Evolutionary conservation across 2,888 invertebrate genomes (phyloP), one percentile per base, ranked within the genome.

Genomic region (Argyresthia albistria): DNA sequence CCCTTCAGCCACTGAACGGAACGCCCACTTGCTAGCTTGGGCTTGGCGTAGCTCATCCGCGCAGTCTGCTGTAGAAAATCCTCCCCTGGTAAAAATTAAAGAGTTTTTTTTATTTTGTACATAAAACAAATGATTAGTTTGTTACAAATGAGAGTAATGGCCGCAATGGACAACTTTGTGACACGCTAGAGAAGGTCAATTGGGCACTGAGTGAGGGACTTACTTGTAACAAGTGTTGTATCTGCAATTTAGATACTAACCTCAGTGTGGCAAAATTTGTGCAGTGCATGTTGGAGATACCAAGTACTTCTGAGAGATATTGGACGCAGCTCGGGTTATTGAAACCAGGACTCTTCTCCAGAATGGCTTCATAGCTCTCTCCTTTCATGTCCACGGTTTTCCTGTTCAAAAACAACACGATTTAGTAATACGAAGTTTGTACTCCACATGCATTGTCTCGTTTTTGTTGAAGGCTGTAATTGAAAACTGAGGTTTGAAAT

Each of bases 1-100:
- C 25, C 98, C 98, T 78, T 97, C 96, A n/a, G 97, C 96, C 25
- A 98, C 97, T 70, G 93, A 93, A 55, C 95, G 92, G 80, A 96
- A 96, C 1, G 97, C 97, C 96, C 96, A 96, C 78, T 96, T 96
- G 74, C 95, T 94, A 49, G 97, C 96, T 83, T 98, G 97, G 11
- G 93, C 91, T 80, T 96, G 95, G 55, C 97, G 92, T 61, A 98
- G 87, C 75, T 95, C 95, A 63, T 90, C 90, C 43, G 96, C 95
- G 79, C 93, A 95, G 66, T 97, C 97, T 60, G 92, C 89, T 58
- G 93, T 90, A 39, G 94, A 91, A 70, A 95, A 95, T 67, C 93
- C 91, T 60, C 91, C 90, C 67, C 95, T 95, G 67, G 62, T 59
- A 57, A 56, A 54, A 53, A 54, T 54, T 56, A 51, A 57, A 43